Percentiles rank a stretch among this genome's conserved stretches.
Conservation (phyloP, 2,113 vertebrate genomes). For the Phylloscopus trochilus region DNA sequence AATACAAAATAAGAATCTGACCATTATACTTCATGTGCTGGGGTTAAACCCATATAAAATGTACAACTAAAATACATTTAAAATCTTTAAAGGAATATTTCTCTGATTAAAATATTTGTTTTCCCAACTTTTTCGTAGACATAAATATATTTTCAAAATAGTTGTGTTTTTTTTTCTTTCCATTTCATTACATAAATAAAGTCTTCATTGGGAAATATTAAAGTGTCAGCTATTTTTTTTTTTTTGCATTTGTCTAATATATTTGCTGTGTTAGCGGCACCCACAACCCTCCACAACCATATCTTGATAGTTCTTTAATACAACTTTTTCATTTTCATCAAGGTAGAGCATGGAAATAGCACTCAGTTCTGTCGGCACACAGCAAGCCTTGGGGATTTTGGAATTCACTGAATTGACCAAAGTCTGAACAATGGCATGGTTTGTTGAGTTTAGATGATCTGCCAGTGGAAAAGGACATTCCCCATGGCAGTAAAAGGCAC, state of each 20-base stretch:
- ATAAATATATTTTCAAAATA: constrained; percentile 99
- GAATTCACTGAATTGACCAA: constrained; percentile 98
- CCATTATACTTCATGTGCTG: constrained; percentile 99
- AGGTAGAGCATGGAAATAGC: constrained; percentile 98
- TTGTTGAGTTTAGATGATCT: constrained; percentile 98
- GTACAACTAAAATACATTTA: constrained; percentile 98
- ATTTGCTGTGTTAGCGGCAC: constrained; percentile 85
- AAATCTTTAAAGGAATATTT: constrained; percentile 97
- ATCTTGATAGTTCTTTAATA: constrained; percentile 99
- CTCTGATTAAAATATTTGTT: constrained; percentile 99
- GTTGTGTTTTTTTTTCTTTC: constrained; percentile 83
- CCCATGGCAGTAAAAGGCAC: constrained; percentile 97
- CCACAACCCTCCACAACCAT: constrained; percentile 99
- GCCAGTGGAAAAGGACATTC: constrained; percentile 97
- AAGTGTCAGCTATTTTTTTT: constrained; percentile 82
- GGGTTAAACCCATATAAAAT: constrained; percentile 98
- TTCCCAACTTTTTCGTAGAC: constrained; percentile 92
- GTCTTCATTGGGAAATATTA: constrained; percentile 97
- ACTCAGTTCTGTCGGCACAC: constrained; percentile 96
- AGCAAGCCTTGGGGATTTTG: constrained; percentile 98
- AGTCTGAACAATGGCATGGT: constrained; percentile 98
- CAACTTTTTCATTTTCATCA: constrained; percentile 97
- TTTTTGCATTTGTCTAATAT: constrained; percentile 64
- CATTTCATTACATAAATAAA: constrained; percentile 96
- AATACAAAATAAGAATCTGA: constrained; percentile 99